Evolutionary conservation across 2,888 invertebrate genomes (phyloP), one percentile per base, ranked within the genome.

Genomic region (Synanthedon formicaeformis): DNA sequence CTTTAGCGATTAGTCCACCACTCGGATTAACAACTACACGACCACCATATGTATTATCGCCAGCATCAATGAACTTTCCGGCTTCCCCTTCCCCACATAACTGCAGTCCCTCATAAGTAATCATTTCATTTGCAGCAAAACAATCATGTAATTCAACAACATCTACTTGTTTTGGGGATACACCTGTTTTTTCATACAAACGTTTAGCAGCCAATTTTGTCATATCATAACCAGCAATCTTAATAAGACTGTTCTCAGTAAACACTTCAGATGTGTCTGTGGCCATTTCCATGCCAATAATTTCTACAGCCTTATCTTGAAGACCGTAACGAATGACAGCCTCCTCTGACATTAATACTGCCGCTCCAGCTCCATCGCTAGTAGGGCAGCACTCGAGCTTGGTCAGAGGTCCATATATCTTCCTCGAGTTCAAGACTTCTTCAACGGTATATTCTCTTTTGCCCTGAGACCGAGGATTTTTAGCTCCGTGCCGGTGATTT

Each of bases 351-450:
- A 93, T 97, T 48, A 99, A 67, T 56, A 99, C 90, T 0, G 94
- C 98, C 23, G 98, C 97, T 23, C 96, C 99, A 0, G 97, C 92
- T n/a, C 99, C 99, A 82, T 99, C 98, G 50, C 98, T 98, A 0
- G 99, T 99, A 1, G 99, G 99, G 72, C 98, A 98, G 78, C 99
- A 99, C 75, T 98, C 98, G 11, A 99, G 88, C 75, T 98, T 98
- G 1, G 99, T 99, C 50, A 99, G 86, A 0, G 96, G 96, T 3
- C 95, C 97, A 80, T 94, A 96, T 58, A 99, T 92, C 70, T 90
- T 90, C n/a, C 96, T 94, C 1, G 98, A 95, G 11, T 93, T 92
- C 73, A 94, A 84, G 55, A 99, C 95, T 83, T 99, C 93, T 55
- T 99, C 95, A 58, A 99, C 81, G 0, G 93, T 92, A 73, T 98